Conservation (phyloP, 2,113 vertebrate species). For the Amblyopsis rosae region DNA sequence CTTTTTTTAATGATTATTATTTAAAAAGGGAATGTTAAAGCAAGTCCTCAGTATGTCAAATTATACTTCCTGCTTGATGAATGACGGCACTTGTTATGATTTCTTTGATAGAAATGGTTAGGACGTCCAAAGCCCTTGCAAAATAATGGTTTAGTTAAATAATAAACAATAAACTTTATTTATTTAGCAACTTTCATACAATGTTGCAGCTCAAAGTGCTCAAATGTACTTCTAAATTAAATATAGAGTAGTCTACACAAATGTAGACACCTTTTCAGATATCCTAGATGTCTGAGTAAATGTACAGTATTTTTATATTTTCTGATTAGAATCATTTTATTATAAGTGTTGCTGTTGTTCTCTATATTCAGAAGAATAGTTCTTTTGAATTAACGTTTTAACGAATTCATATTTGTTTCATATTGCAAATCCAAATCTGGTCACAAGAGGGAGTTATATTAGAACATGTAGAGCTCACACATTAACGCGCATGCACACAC, state of each 20-base stretch:
- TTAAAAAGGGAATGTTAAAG: not conserved
- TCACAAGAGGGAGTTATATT: not conserved
- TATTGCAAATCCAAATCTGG: not conserved
- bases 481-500: not conserved
- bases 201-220: no score
- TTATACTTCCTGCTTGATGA: constrained; percentile 16
- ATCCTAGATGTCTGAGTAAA: not conserved
- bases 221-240: not conserved
- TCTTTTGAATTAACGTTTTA: no score
- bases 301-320: no score
- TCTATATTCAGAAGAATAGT: no score
- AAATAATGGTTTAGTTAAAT: no score
- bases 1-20: not conserved
- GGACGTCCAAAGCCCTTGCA: not conserved
- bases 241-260: not conserved
- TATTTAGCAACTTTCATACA: not conserved
- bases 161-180: not conserved
- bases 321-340: no score
- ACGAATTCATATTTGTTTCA: no score
- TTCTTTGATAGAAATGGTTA: not conserved
- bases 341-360: no score
- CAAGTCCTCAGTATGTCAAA: not conserved
- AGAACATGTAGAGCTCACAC: no score
- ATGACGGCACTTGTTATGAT: not conserved
- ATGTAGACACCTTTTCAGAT: not conserved